Evolutionary conservation across 2,113 vertebrate species (phyloP).

Genomic region (Orientallactaga bullata): DNA sequence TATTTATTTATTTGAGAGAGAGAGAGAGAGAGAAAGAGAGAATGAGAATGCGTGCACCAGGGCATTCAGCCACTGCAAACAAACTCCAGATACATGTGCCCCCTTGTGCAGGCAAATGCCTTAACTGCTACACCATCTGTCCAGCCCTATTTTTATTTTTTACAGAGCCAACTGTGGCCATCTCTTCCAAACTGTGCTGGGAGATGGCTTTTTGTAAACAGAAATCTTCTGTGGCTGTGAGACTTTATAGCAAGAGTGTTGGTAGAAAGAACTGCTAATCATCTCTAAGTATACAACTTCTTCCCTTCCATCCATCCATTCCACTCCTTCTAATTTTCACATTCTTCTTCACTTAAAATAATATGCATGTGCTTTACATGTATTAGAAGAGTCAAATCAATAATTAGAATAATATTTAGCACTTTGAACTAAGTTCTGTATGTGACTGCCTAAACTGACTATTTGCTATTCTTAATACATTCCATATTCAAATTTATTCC

Average conservation of each 20-base stretch:
- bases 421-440: not conserved
- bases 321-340: not conserved
- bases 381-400: conserved; percentile 1
- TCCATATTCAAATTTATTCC: conserved; percentile 9
- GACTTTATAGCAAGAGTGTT: not conserved
- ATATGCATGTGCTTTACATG: not conserved
- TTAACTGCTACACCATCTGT: too few species aligned
- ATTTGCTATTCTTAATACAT: not conserved
- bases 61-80: too few species aligned
- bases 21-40: too few species aligned
- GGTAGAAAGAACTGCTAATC: not conserved
- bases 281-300: too few species aligned
- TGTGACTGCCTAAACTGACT: not conserved
- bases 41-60: too few species aligned
- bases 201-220: not conserved
- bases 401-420: not conserved
- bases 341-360: not conserved
- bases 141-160: too few species aligned
- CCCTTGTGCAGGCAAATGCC: too few species aligned
- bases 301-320: not conserved
- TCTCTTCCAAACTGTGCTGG: not conserved
- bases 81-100: too few species aligned
- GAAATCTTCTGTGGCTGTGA: not conserved
- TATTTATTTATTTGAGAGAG: too few species aligned
- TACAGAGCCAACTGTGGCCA: not conserved